Conservation (phyloP, 2,797 vertebrate genomes). For the Cirrhinus molitorella region DNA sequence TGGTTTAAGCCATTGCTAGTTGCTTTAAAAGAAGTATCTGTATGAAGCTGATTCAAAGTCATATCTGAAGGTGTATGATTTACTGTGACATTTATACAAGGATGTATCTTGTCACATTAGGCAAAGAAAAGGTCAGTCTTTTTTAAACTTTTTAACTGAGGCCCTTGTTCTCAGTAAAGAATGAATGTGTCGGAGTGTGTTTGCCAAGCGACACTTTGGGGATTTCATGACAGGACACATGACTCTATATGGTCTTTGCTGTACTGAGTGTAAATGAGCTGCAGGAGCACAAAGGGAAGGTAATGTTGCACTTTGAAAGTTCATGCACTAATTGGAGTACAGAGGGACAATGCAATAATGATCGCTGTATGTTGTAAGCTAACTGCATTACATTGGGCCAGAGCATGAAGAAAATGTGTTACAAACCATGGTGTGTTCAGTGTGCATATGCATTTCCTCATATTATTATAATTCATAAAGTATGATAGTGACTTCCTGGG, state of each 20-base stretch:
- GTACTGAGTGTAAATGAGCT: background rate
- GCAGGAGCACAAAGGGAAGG: background rate
- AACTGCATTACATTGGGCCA: conserved; percentile 5
- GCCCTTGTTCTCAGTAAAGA: background rate
- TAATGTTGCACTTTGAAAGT: background rate
- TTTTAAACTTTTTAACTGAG: conserved; percentile 29
- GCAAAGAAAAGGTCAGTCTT: conserved; percentile 43
- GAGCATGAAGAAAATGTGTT: conserved; percentile 17
- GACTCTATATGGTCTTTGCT: background rate
- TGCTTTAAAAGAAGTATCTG: background rate
- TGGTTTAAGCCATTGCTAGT: background rate
- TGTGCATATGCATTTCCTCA: too few relatives aligned
- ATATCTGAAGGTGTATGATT: background rate
- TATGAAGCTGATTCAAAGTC: background rate
- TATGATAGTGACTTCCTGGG: too few relatives aligned
- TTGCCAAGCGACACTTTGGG: conserved; percentile 5
- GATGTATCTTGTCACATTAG: conserved; percentile 35
- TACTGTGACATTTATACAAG: conserved; percentile 46
- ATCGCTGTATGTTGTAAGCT: background rate
- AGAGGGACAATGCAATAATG: conserved; percentile 1
- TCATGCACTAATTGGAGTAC: conserved; percentile 9
- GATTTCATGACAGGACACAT: background rate
- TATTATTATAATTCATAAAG: background rate
- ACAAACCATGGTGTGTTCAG: background rate
- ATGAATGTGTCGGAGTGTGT: background rate